Evolutionary conservation across 1,140 invertebrate species (phyloP), one percentile per base, ranked within the genome.

Genomic region (Vanessa atalanta): DNA sequence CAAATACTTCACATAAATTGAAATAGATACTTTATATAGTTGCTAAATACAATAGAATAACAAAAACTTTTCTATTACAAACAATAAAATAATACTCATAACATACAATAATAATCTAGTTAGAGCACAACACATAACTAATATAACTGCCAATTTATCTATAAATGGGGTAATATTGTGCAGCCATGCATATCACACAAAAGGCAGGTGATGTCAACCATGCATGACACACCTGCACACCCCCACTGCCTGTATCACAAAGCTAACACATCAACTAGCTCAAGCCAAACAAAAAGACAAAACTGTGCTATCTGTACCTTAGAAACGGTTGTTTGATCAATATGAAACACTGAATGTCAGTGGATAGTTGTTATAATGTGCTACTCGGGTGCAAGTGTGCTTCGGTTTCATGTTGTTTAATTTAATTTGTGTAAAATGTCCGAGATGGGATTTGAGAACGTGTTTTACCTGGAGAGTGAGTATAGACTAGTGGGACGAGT

Each of bases 401-500:
- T 73, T 69, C 75, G 75, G 23, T 65, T 78, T 16, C 65, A 65
- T 72, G 78, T 80, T 73, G 78, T 76, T 77, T 70, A 79, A 75
- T 37, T 20, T 67, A 20, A 67, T 16, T 61, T 67, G 66, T 78
- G 72, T 47, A 89, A 88, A 84, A 92, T 92, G 90, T 86, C 89
- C 63, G 87, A 92, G 79, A 93, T 93, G 92, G 91, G 89, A n/a
- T 92, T 93, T 83, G 93, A 93, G 79, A 93, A 92, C 85, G 91
- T 93, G 82, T 93, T 93, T 85, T 93, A 93, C 87, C 83, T 93
- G 65, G 93, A 93, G 81, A 93, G 93, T 93, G 86, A 93, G 93
- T 93, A 83, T 82, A 81, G 78, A 83, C 76, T 79, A 79, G 75
- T 76, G 65, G 79, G 72, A 76, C 78, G 80, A 82, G 81, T 77